Conservation (phyloP, 2,113 vertebrate species). For the Poeciliopsis occidentalis region DNA sequence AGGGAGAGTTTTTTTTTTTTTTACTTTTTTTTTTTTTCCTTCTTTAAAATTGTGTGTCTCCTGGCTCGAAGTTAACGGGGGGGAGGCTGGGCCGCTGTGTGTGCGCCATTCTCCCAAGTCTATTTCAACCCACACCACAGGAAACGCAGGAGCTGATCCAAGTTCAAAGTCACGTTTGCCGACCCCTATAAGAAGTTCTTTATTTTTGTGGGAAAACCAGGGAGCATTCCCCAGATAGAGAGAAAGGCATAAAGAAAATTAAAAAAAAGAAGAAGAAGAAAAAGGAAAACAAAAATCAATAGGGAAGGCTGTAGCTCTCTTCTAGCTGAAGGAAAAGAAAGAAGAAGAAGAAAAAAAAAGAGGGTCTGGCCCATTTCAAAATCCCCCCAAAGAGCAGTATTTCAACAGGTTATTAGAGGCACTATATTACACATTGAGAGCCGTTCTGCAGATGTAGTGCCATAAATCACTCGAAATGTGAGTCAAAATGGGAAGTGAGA, state of each 20-base stretch:
- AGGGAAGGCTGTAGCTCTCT: constrained; percentile 65
- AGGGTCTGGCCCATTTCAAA: constrained; percentile 37
- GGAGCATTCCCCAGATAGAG: constrained; percentile 75
- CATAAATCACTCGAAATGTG: constrained; percentile 36
- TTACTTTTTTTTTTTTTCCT: constrained; percentile 42
- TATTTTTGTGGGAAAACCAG: constrained; percentile 85
- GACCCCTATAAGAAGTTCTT: constrained; percentile 88
- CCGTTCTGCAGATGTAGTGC: not conserved
- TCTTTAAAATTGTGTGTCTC: constrained; percentile 63
- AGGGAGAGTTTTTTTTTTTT: constrained; percentile 50
- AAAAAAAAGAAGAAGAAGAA: constrained; percentile 37
- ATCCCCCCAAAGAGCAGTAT: constrained; percentile 64
- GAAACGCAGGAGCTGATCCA: constrained; percentile 94
- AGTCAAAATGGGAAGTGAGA: not conserved
- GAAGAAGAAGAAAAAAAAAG: constrained; percentile 25
- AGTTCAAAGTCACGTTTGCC: constrained; percentile 98
- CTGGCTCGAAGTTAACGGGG: constrained; percentile 68
- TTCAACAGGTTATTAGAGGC: constrained; percentile 82
- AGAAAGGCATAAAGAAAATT: constrained; percentile 52
- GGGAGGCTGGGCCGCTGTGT: constrained; percentile 62
- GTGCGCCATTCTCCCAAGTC: constrained; percentile 84
- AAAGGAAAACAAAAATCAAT: constrained; percentile 37
- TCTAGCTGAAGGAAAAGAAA: constrained; percentile 41
- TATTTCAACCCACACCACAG: constrained; percentile 89
- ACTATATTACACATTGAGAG: constrained; percentile 8